Percentiles rank a stretch among this genome's conserved stretches.
Evolutionary conservation across 2,888 invertebrate genomes (phyloP).

Genomic region (Drosophila formosana): DNA sequence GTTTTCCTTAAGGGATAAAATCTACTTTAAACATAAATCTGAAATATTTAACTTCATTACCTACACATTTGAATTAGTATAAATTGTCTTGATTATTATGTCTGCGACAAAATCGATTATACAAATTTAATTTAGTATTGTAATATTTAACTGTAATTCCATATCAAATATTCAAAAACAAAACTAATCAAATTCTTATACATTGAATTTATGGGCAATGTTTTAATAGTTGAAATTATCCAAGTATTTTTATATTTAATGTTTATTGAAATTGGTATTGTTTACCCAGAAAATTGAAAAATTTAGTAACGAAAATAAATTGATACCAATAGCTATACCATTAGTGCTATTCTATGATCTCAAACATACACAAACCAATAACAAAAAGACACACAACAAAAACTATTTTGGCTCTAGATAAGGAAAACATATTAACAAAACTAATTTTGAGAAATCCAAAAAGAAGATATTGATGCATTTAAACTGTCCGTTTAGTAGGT

Average conservation of each 20-base stretch:
- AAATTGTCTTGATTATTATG: no score
- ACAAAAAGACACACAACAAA: slow-evolving; percentile 52
- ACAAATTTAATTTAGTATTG: no score
- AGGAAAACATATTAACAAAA: slow-evolving; percentile 21
- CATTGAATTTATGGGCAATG: no score
- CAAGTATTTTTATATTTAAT: no score
- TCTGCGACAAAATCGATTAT: no score
- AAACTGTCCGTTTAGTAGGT: slow-evolving; percentile 26
- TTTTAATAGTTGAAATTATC: no score
- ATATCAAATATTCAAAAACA: no score
- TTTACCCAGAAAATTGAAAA: no score
- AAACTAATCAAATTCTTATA: no score
- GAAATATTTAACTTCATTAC: background rate
- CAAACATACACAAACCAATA: slow-evolving; percentile 22
- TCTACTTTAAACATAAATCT: background rate
- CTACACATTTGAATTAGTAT: no score
- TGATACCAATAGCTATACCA: background rate
- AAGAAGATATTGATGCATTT: slow-evolving; percentile 10
- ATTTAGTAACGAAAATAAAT: background rate
- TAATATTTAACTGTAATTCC: no score
- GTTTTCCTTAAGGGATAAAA: background rate
- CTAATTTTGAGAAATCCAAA: background rate
- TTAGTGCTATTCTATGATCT: slow-evolving; percentile 16
- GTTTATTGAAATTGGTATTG: background rate
- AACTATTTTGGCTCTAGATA: slow-evolving; percentile 76